phyloP scores from a whole-genome alignment of 2,888 invertebrate genomes.

The Sarcophaga subvicina region DNA sequence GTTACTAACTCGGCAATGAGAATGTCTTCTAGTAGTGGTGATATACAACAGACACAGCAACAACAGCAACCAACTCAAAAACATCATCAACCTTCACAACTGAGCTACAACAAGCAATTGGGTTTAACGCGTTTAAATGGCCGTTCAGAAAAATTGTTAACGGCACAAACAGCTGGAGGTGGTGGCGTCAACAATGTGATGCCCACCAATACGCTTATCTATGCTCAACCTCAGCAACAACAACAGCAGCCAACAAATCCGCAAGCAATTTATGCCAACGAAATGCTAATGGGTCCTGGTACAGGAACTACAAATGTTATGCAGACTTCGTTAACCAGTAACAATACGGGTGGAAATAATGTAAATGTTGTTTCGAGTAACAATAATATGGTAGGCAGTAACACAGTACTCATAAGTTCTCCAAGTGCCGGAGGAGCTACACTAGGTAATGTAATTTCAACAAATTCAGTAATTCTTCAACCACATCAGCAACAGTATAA shows the following conservation, averaged over 20 bases:
- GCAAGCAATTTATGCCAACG: slow-evolving; percentile 67
- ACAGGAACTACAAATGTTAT: slow-evolving; percentile 69
- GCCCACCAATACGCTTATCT: slow-evolving; percentile 70
- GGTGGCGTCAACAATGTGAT: slow-evolving; percentile 69
- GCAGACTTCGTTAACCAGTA: slow-evolving; percentile 72
- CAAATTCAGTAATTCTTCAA: slow-evolving; percentile 76
- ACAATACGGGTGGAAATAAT: slow-evolving; percentile 67
- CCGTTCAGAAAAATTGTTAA: slow-evolving; percentile 74
- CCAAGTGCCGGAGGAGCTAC: slow-evolving; percentile 74
- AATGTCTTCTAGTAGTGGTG: slow-evolving; percentile 70
- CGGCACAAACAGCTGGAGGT: slow-evolving; percentile 68
- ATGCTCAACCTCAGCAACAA: slow-evolving; percentile 70
- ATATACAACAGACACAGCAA: slow-evolving; percentile 71
- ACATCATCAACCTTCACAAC: slow-evolving; percentile 77
- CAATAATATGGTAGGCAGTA: slow-evolving; percentile 72
- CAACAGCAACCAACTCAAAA: slow-evolving; percentile 73
- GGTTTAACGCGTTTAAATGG: slow-evolving; percentile 79
- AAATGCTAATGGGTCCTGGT: slow-evolving; percentile 69
- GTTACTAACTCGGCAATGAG: slow-evolving; percentile 70
- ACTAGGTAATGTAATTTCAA: slow-evolving; percentile 75
- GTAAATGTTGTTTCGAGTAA: slow-evolving; percentile 63
- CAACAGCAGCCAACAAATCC: slow-evolving; percentile 70
- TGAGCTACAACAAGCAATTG: slow-evolving; percentile 79
- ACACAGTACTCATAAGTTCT: slow-evolving; percentile 78
- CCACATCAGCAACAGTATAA: slow-evolving; percentile 75